Evolutionary conservation across 2,797 vertebrate genomes (phyloP).

Genomic region (Nyctalus aviator): DNA sequence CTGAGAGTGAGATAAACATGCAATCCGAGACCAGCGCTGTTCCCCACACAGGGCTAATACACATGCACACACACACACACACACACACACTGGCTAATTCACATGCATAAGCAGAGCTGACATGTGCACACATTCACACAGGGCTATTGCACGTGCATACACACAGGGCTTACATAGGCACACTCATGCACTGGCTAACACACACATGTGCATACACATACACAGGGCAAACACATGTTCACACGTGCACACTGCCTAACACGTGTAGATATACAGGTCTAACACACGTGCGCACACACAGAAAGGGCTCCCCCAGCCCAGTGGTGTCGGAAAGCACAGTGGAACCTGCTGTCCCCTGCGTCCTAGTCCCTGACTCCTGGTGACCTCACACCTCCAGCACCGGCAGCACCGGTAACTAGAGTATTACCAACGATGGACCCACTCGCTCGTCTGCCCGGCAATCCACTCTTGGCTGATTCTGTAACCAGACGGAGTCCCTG

Average conservation of each 20-base stretch:
- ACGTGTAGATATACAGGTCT: neutral
- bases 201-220: neutral
- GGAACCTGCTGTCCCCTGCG: too few species aligned
- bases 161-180: neutral
- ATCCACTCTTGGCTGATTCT: neutral
- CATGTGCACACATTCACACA: neutral
- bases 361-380: neutral
- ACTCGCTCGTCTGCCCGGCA: neutral
- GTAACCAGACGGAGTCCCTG: accelerated
- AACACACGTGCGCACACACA: neutral
- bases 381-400: neutral
- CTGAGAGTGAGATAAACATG: neutral
- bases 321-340: neutral
- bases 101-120: too few species aligned
- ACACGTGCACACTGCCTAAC: neutral
- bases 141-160: neutral
- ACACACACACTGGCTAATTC: too few species aligned
- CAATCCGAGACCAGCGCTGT: neutral
- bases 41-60: too few species aligned
- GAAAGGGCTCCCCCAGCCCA: neutral
- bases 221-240: neutral
- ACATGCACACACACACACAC: neutral
- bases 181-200: neutral
- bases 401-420: accelerated
- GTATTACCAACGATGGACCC: accelerated